These are phyloP conservation scores for Spinibarbus caldwelli DNA, from an alignment of 2,797 vertebrate genomes.

Conservation along the genomic window DNA sequence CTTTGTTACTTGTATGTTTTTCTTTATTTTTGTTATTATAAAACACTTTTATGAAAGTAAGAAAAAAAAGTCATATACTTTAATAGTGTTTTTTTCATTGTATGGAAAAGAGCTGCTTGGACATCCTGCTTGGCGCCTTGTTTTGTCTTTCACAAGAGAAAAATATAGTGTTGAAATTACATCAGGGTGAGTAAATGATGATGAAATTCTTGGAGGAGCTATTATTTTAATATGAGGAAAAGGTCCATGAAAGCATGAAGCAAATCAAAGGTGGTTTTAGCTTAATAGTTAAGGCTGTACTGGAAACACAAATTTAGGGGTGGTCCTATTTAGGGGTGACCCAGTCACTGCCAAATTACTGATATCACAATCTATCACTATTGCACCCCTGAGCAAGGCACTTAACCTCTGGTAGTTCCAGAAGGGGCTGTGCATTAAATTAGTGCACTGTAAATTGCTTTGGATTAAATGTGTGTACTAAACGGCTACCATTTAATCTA, in stretches of 20 bases:
- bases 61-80: background rate
- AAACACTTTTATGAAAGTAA: background rate
- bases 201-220: background rate
- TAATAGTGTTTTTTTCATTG: background rate
- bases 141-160: background rate
- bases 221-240: background rate
- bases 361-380: constrained; percentile 25
- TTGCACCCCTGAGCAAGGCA: constrained; percentile 26
- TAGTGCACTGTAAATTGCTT: constrained; percentile 22
- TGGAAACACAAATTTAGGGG: background rate
- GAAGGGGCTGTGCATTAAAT: constrained; percentile 23
- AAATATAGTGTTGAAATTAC: background rate
- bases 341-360: constrained; percentile 26
- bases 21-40: background rate
- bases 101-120: background rate
- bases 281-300: background rate
- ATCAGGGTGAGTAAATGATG: background rate
- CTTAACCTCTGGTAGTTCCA: constrained; percentile 14
- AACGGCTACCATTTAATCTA: constrained; percentile 61
- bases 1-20: background rate
- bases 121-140: background rate
- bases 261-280: background rate
- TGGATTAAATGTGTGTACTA: constrained; percentile 28
- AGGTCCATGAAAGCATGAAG: background rate
- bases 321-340: constrained; percentile 30